phyloP scores from a whole-genome alignment of 1,140 invertebrate species.

The Macrocentrus cingulum region DNA sequence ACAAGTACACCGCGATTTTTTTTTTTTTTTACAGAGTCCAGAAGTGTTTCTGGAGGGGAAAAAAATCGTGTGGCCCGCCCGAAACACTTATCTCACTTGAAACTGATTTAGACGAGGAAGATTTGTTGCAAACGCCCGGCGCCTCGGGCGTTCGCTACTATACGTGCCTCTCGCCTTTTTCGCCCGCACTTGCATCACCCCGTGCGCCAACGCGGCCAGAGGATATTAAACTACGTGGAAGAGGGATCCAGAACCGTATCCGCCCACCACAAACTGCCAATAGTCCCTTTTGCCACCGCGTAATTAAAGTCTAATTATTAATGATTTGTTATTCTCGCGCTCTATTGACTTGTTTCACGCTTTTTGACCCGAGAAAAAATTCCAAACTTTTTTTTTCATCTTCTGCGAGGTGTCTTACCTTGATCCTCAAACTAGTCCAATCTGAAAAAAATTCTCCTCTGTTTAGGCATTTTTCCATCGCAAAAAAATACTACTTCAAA shows the following conservation, averaged over 20 bases:
- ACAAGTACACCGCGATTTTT: too few species aligned
- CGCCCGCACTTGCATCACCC: background rate
- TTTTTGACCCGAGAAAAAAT: background rate
- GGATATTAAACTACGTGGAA: conserved; percentile 13
- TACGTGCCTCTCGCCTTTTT: conserved; percentile 6
- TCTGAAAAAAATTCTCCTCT: too few species aligned
- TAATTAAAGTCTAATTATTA: conserved; percentile 33
- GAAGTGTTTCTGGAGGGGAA: conserved; percentile 2
- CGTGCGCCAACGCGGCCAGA: background rate
- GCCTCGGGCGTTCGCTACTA: conserved; percentile 24
- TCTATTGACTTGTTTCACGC: conserved; percentile 1
- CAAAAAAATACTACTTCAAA: too few species aligned
- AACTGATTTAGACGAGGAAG: conserved; percentile 57
- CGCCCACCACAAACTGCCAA: conserved; percentile 41
- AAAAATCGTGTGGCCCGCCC: conserved; percentile 30
- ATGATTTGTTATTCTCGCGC: conserved; percentile 13
- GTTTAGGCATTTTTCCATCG: too few species aligned
- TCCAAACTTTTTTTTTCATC: too few species aligned
- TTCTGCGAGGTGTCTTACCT: too few species aligned
- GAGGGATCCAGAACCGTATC: conserved; percentile 24
- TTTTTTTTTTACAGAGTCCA: too few species aligned
- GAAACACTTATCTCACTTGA: conserved; percentile 50
- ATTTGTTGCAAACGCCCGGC: conserved; percentile 50
- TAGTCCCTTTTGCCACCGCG: conserved; percentile 29
- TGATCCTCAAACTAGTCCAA: too few species aligned